Percentiles rank a stretch among this genome's conserved stretches.
Conservation (phyloP, 2,113 vertebrate species). For the Lophura nycthemera region DNA sequence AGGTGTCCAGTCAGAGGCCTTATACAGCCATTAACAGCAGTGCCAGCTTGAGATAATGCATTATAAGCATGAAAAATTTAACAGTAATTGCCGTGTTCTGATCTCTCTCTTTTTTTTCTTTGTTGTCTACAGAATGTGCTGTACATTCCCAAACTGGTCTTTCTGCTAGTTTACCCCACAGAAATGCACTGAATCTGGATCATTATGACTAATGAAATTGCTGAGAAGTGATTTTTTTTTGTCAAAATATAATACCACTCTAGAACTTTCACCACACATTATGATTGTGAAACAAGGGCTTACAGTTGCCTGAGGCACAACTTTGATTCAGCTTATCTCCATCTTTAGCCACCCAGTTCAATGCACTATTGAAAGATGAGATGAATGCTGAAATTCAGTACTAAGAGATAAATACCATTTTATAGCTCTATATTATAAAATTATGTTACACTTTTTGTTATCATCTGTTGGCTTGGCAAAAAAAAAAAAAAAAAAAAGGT, state of each 20-base stretch:
- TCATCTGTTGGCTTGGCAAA: slow-evolving; percentile 4
- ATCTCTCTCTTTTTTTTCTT: slow-evolving; percentile 61
- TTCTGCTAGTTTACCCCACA: slow-evolving; percentile 59
- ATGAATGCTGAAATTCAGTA: slow-evolving; percentile 43
- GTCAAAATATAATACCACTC: slow-evolving; percentile 59
- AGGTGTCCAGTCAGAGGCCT: slow-evolving; percentile 74
- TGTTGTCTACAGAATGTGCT: slow-evolving; percentile 43
- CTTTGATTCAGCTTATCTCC: slow-evolving; percentile 66
- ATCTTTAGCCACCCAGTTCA: slow-evolving; percentile 52
- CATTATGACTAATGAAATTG: slow-evolving; percentile 70
- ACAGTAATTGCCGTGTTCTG: slow-evolving; percentile 67
- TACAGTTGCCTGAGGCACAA: slow-evolving; percentile 57
- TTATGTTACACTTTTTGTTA: slow-evolving; percentile 19
- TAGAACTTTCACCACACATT: slow-evolving; percentile 64
- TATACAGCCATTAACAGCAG: slow-evolving; percentile 61
- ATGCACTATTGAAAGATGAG: slow-evolving; percentile 46
- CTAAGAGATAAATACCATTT: slow-evolving; percentile 7
- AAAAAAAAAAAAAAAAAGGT: slow-evolving; percentile 37
- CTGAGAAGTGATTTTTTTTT: slow-evolving; percentile 59
- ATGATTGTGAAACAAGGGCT: slow-evolving; percentile 48
- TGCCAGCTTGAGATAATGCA: slow-evolving; percentile 72
- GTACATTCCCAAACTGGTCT: slow-evolving; percentile 55
- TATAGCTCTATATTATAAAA: slow-evolving; percentile 30
- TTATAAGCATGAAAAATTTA: slow-evolving; percentile 79
- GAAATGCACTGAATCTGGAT: slow-evolving; percentile 58